Base-by-base conservation (phyloP, 2,797 vertebrate species). In the Tolypeutes matacus region DNA sequence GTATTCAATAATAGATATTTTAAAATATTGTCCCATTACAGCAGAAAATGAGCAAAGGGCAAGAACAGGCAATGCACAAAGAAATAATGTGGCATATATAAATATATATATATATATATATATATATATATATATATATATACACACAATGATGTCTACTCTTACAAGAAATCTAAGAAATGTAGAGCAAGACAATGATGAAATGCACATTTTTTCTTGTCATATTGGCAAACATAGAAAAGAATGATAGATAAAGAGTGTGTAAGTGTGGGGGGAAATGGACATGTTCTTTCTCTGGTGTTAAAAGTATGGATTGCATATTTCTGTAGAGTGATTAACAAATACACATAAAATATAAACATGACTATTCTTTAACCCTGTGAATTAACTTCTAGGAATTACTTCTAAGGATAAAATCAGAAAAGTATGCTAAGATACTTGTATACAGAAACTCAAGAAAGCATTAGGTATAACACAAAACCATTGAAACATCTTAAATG, bases 1-100 rank as follows among this genome's bases (percentile, higher is more conserved):
- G 86, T 49, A 91, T 75, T 90, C 93, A 67, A 60, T 58, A 77
- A 69, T 91, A 86, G 89, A 58, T 25, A 5, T 51, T 94, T 49
- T 8, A 81, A 92, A 92, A 73, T 72, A 75, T 70, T 81, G 3
- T n/a, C 75, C 36, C 8, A 60, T 53, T 73, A 82, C 5, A 69
- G 42, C 77, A 51, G 23, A 85, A 92, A 93, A 94, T 73, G 20
- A 94, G 17, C 67, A 92, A 75, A 91, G 73, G 27, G 49, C 4
- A 67, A 72, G 58, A 64, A 76, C 13, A 73, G 76, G 42, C 42
- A 91, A 49, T 46, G 5, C 13, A 39, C n/a, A n/a, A 64, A 5
- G 60, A 25, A 27, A 53, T 69, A 56, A 86, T 58, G 88, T 56
- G 64, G 10, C 25, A 20, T 82, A 46, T 3, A 39, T 39, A 39